Base-by-base conservation (phyloP, 1,140 invertebrate species). In the Epicauta chinensis region DNA sequence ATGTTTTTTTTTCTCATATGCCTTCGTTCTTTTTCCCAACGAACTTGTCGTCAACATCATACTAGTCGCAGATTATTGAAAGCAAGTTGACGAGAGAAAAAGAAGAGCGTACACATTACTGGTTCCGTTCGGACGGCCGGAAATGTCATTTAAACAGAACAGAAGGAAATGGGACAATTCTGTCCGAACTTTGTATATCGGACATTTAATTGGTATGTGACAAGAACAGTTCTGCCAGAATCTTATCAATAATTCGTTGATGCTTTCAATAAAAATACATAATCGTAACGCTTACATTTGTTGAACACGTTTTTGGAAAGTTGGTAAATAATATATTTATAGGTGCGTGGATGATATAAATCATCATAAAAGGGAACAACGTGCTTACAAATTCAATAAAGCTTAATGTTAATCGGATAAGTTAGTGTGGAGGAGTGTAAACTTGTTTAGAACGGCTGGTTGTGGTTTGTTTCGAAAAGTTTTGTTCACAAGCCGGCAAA, bases 71-170 rank as follows among this genome's bases (percentile, higher is more conserved):
- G 51, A 54, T 58, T 54, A 58, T 54, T 53, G 55, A 58, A 53
- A 49, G 39, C 36, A 7, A 23, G 51, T 58, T 53, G 37, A 37
- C 48, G 29, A 58, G 55, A 60, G 48, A 58, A 59, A 23, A 23
- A 58, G 59, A 60, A 46, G 17, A 48, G 44, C 35, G 43, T 54
- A 43, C 4, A 23, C 55, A 49, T 52, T 58, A 55, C 52, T 55
- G 47, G 51, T 58, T 60, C 59, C 55, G 55, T 52, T 38, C 55
- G 59, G 50, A 53, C 51, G 49, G 48, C 51, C 53, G 59, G 56
- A 60, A 60, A 60, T 55, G 59, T 60, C 59, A 60, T 60, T 60
- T 60, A 53, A 49, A 31, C 32, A 52, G 55, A 58, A 55, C 46
- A 36, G 44, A 39, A 58, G 59, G 59, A 60, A 60, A 60, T 58